Percentiles rank a stretch among this genome's conserved stretches.
phyloP scores from a whole-genome alignment of 2,113 vertebrate species.

The Grammomys dolichurus region DNA sequence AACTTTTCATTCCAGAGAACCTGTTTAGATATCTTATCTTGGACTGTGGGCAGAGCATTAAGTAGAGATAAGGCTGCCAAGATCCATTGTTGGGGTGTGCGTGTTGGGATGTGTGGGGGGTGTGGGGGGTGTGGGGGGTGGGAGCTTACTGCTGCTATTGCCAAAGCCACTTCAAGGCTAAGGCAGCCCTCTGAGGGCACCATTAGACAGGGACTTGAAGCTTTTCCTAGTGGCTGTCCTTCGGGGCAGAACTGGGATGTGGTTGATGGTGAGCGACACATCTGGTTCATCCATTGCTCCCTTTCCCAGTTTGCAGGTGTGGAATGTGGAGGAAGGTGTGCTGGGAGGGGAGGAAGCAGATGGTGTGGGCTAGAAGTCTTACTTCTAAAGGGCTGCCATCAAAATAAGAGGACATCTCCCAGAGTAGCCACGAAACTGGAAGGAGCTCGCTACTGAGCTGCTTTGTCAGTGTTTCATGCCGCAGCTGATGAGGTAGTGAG shows the following conservation, averaged over 20 bases:
- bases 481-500: neutral
- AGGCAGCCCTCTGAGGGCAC: neutral
- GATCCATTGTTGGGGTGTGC: neutral
- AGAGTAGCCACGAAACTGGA: neutral
- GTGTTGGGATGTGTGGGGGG: too few relatives aligned
- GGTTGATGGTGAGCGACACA: fast-evolving
- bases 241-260: too few relatives aligned
- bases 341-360: neutral
- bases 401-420: constrained; percentile 26
- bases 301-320: neutral
- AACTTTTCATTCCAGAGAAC: neutral
- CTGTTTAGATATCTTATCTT: neutral
- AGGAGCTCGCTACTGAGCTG: neutral
- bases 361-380: neutral
- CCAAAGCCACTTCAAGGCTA: neutral
- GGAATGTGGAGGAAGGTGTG: neutral
- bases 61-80: neutral
- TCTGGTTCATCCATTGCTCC: fast-evolving
- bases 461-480: neutral
- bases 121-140: neutral
- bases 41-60: neutral
- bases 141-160: too few relatives aligned
- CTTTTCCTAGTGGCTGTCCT: neutral
- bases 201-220: neutral
- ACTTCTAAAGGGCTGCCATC: neutral